Evolutionary conservation across 1,140 invertebrate species (phyloP).

Genomic region (Muscidifurax raptorellus): DNA sequence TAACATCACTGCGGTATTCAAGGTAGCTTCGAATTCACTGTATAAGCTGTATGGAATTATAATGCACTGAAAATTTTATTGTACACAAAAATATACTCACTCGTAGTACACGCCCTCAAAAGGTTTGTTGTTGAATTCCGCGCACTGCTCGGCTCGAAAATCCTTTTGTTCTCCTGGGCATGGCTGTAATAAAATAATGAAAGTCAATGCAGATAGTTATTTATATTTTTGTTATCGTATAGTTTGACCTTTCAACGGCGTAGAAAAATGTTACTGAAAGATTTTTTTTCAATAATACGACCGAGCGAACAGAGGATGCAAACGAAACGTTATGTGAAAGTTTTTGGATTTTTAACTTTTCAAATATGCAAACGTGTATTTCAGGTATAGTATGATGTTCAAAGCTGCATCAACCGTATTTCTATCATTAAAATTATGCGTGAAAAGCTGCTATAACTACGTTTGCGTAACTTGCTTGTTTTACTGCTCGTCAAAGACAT

Average conservation of each 20-base stretch:
- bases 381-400: no score
- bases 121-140: slow-evolving; percentile 83
- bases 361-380: no score
- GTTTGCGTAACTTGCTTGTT: no score
- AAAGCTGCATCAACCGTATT: no score
- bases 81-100: slow-evolving; percentile 79
- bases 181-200: slow-evolving; percentile 75
- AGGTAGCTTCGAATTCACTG: neutral
- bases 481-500: no score
- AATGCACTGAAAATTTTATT: no score
- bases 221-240: neutral
- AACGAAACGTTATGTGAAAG: no score
- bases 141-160: slow-evolving; percentile 91
- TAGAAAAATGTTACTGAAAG: neutral
- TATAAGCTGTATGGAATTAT: no score
- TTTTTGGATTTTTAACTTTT: no score
- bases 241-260: neutral
- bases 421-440: no score
- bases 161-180: slow-evolving; percentile 86
- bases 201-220: slow-evolving; percentile 34
- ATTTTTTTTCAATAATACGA: neutral
- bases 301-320: no score
- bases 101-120: slow-evolving; percentile 87
- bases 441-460: no score
- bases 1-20: neutral